Evolutionary conservation across 2,113 vertebrate species (phyloP).

Genomic region (Stomatorhinus ivindoensis): DNA sequence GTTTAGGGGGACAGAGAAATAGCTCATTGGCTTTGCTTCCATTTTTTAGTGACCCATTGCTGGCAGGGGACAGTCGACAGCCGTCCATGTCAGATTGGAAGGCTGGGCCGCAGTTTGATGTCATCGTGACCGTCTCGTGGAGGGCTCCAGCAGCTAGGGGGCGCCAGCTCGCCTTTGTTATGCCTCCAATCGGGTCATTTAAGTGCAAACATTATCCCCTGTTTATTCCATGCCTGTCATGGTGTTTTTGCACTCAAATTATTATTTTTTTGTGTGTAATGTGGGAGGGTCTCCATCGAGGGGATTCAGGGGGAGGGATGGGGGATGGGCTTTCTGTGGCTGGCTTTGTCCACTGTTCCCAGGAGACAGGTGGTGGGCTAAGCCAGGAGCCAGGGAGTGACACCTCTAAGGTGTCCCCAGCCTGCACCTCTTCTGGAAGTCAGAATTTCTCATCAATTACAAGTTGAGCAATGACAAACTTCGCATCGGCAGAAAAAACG

Average conservation of each 20-base stretch:
- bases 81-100: background rate
- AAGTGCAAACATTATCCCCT: background rate
- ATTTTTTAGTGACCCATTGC: background rate
- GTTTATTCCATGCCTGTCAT: background rate
- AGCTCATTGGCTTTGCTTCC: slow-evolving; percentile 3
- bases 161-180: background rate
- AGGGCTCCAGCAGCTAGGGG: background rate
- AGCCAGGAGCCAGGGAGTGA: background rate
- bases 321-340: background rate
- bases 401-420: background rate
- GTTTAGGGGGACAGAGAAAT: background rate
- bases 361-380: background rate
- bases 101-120: background rate
- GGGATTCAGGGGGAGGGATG: background rate
- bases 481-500: background rate
- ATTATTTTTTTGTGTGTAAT: background rate
- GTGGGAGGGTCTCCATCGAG: background rate
- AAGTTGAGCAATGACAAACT: background rate
- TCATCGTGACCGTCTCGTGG: background rate
- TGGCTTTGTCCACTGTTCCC: background rate
- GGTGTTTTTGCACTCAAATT: background rate
- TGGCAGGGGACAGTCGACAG: background rate
- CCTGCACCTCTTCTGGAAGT: background rate
- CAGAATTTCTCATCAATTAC: background rate
- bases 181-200: background rate